A percentile compares a stretch with the other conserved stretches of the same genome.
These are phyloP conservation scores for Mallotus villosus DNA, from an alignment of 2,797 vertebrate species.

Conservation along the genomic window DNA sequence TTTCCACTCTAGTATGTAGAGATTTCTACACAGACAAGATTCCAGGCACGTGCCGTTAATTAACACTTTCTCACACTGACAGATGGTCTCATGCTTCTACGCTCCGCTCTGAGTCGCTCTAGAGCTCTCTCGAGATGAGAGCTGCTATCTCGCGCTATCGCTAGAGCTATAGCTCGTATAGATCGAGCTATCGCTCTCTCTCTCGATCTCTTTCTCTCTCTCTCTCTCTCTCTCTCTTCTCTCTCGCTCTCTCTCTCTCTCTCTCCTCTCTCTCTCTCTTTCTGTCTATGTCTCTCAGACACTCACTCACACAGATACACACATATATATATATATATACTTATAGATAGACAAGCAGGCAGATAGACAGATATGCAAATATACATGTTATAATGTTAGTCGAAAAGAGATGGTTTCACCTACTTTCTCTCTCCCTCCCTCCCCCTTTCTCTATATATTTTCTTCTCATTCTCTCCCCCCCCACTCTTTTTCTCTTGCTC, in stretches of 20 bases:
- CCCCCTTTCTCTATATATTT: neutral
- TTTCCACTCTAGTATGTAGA: conserved; percentile 38
- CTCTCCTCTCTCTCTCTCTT: neutral
- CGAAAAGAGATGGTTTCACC: too few relatives aligned
- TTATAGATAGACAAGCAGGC: neutral
- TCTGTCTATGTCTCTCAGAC: neutral
- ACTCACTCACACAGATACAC: conserved; percentile 4
- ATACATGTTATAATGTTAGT: neutral
- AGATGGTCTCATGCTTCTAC: neutral
- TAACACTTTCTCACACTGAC: conserved; percentile 25
- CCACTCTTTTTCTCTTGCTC: neutral
- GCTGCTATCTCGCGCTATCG: too few relatives aligned
- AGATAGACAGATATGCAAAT: neutral
- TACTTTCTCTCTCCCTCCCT: neutral
- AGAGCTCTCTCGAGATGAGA: too few relatives aligned
- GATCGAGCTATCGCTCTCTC: too few relatives aligned
- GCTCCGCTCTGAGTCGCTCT: too few relatives aligned
- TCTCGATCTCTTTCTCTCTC: neutral
- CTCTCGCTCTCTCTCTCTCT: neutral
- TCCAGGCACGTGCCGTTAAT: conserved; percentile 53
- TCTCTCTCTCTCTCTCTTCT: neutral
- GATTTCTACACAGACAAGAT: conserved; percentile 49
- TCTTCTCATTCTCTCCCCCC: neutral
- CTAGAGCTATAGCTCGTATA: too few relatives aligned
- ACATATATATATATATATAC: neutral